Evolutionary conservation across 2,113 vertebrate species (phyloP).

Genomic region (Origma solitaria): DNA sequence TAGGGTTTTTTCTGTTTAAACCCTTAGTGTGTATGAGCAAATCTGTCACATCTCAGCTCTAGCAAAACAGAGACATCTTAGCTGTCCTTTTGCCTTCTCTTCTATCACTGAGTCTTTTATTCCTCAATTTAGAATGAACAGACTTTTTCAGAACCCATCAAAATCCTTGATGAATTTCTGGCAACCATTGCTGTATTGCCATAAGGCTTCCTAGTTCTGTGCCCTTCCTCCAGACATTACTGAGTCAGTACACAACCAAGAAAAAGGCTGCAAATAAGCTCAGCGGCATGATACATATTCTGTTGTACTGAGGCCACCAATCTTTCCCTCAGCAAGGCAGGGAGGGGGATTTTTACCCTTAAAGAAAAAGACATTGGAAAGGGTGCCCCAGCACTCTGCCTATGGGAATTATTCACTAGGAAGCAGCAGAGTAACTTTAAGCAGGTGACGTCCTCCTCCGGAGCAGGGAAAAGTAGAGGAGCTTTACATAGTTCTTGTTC

Average conservation of each 20-base stretch:
- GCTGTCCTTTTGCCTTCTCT: neutral
- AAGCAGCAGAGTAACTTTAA: neutral
- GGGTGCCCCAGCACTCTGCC: rapidly evolving
- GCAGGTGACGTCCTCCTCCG: neutral
- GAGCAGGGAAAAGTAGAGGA: neutral
- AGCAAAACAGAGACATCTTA: neutral
- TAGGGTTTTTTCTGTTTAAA: neutral
- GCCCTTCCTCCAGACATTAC: slow-evolving; percentile 33
- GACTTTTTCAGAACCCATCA: slow-evolving; percentile 11
- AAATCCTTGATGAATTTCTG: slow-evolving; percentile 53
- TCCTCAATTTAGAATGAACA: neutral
- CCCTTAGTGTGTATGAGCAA: neutral
- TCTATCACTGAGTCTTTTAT: neutral
- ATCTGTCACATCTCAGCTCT: neutral
- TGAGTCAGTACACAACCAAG: neutral
- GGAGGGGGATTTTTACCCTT: neutral
- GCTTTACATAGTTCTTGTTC: neutral
- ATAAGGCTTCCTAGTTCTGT: slow-evolving; percentile 28
- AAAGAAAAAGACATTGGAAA: neutral
- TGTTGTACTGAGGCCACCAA: neutral
- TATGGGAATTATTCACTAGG: neutral
- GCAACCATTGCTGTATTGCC: neutral
- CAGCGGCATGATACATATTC: rapidly evolving
- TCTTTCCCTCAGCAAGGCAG: neutral
- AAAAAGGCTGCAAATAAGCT: slow-evolving; percentile 12